Evolutionary conservation across 2,797 vertebrate genomes (phyloP).

Genomic region (Argya squamiceps): DNA sequence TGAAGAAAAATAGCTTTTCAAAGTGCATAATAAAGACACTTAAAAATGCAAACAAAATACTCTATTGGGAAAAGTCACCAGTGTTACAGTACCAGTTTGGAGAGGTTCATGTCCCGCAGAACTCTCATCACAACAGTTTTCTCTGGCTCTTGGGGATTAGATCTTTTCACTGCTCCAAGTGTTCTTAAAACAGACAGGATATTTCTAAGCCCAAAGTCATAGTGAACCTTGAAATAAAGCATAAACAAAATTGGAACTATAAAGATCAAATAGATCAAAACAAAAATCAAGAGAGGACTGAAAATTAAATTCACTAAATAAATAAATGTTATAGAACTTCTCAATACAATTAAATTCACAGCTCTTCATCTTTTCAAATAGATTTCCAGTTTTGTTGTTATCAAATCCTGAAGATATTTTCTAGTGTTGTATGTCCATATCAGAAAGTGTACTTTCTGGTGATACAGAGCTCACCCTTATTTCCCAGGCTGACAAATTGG

Average conservation of each 20-base stretch:
- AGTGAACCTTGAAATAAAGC: conserved; percentile 80
- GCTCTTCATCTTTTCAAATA: not conserved
- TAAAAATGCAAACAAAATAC: not conserved
- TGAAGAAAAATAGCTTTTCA: not conserved
- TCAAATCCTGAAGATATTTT: not conserved
- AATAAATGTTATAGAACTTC: not conserved
- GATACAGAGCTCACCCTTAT: not conserved
- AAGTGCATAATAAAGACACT: not conserved
- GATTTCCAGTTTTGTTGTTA: not conserved
- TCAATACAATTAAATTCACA: not conserved
- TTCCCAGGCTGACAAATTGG: not conserved
- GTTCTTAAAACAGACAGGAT: conserved; percentile 87
- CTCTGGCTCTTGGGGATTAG: conserved; percentile 82
- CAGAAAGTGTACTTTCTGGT: not conserved
- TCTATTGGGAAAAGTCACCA: not conserved
- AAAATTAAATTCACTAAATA: not conserved
- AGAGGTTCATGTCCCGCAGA: conserved; percentile 88
- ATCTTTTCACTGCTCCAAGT: conserved; percentile 84
- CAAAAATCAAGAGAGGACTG: not conserved
- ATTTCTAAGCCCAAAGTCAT: conserved; percentile 88
- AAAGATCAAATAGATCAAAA: not conserved
- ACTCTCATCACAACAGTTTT: conserved; percentile 87
- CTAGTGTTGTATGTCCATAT: not conserved
- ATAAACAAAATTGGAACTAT: not conserved
- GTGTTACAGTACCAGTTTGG: conserved; percentile 81